Conservation (phyloP, 2,888 invertebrate species). For the Patella caerulea region DNA sequence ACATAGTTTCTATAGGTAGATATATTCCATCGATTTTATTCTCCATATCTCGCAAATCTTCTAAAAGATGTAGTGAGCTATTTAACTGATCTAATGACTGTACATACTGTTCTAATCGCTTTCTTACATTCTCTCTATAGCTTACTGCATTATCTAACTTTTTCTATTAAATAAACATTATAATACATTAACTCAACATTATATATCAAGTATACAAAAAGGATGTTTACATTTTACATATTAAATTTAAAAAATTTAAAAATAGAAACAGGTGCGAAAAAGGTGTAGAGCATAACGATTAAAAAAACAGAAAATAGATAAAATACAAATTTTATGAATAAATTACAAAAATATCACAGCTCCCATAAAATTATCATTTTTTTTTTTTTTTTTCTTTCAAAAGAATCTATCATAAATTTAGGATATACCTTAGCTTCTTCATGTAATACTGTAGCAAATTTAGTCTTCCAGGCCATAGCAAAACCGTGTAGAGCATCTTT, state of each 20-base stretch:
- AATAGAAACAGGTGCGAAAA: no score
- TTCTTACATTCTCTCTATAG: slow-evolving; percentile 64
- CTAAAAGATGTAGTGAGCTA: slow-evolving; percentile 68
- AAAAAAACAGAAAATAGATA: no score
- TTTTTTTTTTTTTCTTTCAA: not conserved
- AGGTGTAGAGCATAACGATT: no score
- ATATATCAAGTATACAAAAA: no score
- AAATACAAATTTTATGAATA: no score
- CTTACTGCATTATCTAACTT: slow-evolving; percentile 66
- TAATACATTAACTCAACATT: no score
- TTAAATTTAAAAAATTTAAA: no score
- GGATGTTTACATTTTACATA: no score
- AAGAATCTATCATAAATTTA: not conserved
- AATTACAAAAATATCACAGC: no score
- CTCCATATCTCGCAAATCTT: slow-evolving; percentile 71
- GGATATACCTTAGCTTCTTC: slow-evolving; percentile 68
- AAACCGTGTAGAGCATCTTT: slow-evolving; percentile 70
- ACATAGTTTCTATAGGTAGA: slow-evolving; percentile 71
- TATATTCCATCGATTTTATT: slow-evolving; percentile 71
- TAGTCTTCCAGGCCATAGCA: slow-evolving; percentile 70
- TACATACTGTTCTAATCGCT: slow-evolving; percentile 66
- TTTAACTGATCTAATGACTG: slow-evolving; percentile 70
- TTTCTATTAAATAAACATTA: slow-evolving; percentile 49
- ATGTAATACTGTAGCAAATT: slow-evolving; percentile 69
- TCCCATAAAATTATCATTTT: no score